Evolutionary conservation across 2,888 invertebrate genomes (phyloP), one percentile per base, ranked within the genome.

Genomic region (Entomobrya proxima): DNA sequence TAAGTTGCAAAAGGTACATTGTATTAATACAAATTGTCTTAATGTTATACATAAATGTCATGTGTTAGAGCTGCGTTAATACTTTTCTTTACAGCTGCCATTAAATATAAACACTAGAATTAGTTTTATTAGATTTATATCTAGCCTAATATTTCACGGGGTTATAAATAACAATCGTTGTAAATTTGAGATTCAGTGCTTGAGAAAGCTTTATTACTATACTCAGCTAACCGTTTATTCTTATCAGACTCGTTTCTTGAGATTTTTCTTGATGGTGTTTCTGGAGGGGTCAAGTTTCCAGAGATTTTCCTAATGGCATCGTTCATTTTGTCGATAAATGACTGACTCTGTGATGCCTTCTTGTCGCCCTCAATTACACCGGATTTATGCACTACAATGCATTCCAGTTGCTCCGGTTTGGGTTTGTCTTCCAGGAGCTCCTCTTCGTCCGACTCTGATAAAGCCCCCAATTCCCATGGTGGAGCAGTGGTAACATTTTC

Each of bases 221-320:
- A 75, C 18, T 79, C 67, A 50, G 79, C 86, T 84, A 77, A 77
- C 69, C 88, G 86, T 37, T 67, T n/a, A n/a, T n/a, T 83, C 72
- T 44, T 83, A 24, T 89, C 89, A 55, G 85, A 75, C 72, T 89
- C 90, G 78, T 86, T 88, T 67, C 87, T 79, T 50, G 89, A 90
- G 52, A 87, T 86, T 86, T 89, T 90, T 77, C 89, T 77, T 11
- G 89, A 88, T 1, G 89, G 85, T 27, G 80, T 76, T 27, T 89
- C 89, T 15, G 87, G 75, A 15, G 87, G 81, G 27, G 82, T 74
- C 35, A 40, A 44, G 5, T 67, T 75, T 58, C 88, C 88, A 35
- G 89, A 82, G 30, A 90, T 90, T 86, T 90, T 90, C 52, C 90
- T 30, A 13, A 90, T 87, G 18, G 85, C 89, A n/a, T 82, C 88